Conservation (phyloP, 2,797 vertebrate genomes). For the Mus caroli region DNA sequence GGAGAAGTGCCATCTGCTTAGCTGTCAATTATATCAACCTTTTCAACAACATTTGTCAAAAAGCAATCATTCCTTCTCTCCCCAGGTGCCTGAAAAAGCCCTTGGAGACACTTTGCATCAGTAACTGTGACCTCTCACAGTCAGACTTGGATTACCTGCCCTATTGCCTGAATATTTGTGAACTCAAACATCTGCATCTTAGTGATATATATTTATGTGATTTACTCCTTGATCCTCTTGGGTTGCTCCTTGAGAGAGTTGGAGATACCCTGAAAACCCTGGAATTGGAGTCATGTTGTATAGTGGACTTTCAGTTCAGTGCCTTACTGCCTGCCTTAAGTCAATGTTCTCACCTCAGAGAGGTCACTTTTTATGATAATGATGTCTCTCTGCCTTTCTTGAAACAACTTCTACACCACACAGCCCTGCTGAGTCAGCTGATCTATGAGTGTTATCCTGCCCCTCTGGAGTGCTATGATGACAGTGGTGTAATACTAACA, state of each 20-base stretch:
- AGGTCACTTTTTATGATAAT: not conserved
- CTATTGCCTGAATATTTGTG: not conserved
- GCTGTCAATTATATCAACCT: not conserved
- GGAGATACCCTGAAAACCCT: not conserved
- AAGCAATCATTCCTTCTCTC: not conserved
- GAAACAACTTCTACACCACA: not conserved
- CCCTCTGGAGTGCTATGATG: not conserved
- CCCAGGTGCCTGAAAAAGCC: not conserved
- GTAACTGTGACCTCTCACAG: not conserved
- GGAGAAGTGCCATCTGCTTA: not conserved
- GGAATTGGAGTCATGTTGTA: not conserved
- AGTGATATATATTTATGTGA: rapidly evolving
- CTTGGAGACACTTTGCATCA: not conserved
- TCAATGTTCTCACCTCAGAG: not conserved
- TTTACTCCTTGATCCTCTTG: not conserved
- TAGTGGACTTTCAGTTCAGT: not conserved
- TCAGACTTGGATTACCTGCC: not conserved
- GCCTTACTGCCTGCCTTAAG: not conserved
- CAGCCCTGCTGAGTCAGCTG: not conserved
- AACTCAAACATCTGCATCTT: not conserved
- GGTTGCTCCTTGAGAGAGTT: not conserved
- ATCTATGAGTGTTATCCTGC: rapidly evolving
- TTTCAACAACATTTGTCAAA: not conserved
- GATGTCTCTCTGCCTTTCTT: not conserved
- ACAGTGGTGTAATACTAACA: no score